Evolutionary conservation across 2,113 vertebrate species (phyloP), one percentile per base, ranked within the genome.

Genomic region (Piprites chloris): DNA sequence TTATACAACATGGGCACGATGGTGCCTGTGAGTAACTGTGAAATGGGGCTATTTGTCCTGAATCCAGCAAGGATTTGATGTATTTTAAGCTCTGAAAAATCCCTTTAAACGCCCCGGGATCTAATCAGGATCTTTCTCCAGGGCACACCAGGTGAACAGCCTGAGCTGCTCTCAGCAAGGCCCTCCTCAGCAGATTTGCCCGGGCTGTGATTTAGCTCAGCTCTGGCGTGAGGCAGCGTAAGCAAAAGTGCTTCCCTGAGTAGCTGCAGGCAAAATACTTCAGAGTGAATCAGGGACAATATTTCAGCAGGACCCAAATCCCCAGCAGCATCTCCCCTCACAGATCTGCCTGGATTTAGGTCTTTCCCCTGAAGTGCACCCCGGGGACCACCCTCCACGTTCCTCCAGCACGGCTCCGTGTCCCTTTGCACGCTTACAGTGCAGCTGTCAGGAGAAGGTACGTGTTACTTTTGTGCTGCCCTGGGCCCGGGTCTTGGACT

Each of bases 1-100:
- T 14, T 7, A 3, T 1, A 7, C 15, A 26, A 28, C 0, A 0
- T 1, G 35, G 41, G 10, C 37, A 20, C 0, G 19, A 5, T 2
- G 3, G 20, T 23, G 6, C 26, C 63, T 66, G 39, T 9, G 27
- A 14, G 33, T 2, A n/a, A 6, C 55, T 33, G 26, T 12, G 65
- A 35, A 56, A 32, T 1, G 4, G 32, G 58, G 42, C 15, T 47
- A 9, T 14, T 62, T 23, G 7, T 55, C 47, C 85, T 22, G 42
- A 75, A 4, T 5, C 56, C 58, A 44, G 1, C 49, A 42, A 30
- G 0, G 7, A 3, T 61, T 19, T 67, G 47, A 41, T 73, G 62
- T 12, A 28, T 46, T 91, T 83, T 68, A 33, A 87, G 37, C 33
- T 4, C 65, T 37, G 42, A 26, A 2, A 82, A 91, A 42, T 37